Evolutionary conservation across 2,888 invertebrate genomes (phyloP).

Genomic region (Lasioglossum figueresi): DNA sequence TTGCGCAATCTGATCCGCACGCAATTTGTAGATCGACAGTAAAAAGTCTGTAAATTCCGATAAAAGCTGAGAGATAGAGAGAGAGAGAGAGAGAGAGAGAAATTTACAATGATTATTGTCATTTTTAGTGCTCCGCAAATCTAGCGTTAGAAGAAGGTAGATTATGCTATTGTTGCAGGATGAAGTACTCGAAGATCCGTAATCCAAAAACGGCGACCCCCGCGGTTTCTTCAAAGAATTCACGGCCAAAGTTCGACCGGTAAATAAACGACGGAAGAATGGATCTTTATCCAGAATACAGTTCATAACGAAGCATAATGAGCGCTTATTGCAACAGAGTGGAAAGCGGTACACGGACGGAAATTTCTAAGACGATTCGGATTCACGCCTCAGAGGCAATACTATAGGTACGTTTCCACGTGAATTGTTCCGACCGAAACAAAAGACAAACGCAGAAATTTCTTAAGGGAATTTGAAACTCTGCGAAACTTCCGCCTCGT

Average conservation of each 20-base stretch:
- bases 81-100: no score
- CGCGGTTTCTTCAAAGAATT: conserved; percentile 30
- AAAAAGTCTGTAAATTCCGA: no score
- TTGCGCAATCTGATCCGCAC: no score
- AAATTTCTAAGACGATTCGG: conserved; percentile 52
- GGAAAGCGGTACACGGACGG: conserved; percentile 43
- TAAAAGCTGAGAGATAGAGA: no score
- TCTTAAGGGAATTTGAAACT: conserved; percentile 20
- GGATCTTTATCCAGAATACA: conserved; percentile 29
- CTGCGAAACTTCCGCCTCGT: conserved; percentile 24
- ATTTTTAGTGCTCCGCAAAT: no score
- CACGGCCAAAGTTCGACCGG: background rate
- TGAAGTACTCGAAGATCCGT: background rate
- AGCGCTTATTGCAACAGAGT: conserved; percentile 35
- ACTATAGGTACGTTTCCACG: conserved; percentile 20
- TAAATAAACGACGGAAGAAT: conserved; percentile 18
- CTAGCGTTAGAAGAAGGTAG: no score
- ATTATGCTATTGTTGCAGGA: no score
- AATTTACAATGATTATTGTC: no score
- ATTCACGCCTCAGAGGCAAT: conserved; percentile 25
- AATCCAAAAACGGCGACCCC: background rate
- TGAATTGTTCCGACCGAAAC: conserved; percentile 34
- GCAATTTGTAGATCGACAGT: no score
- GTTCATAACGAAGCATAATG: conserved; percentile 51
- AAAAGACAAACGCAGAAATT: conserved; percentile 36